phyloP scores from a whole-genome alignment of 2,113 vertebrate species.

The Myanophis thanlyinensis region DNA sequence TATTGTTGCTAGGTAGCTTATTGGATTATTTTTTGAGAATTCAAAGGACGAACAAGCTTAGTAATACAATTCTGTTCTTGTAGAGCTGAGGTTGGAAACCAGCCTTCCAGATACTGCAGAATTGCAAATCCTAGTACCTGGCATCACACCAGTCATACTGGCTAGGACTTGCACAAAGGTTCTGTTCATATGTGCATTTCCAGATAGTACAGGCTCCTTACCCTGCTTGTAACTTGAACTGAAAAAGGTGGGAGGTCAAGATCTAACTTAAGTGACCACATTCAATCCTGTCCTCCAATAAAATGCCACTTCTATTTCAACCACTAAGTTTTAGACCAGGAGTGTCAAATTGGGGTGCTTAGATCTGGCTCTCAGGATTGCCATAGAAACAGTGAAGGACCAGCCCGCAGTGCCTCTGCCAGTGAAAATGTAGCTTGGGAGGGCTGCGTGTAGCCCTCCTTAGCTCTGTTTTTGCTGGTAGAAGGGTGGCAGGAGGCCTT shows the following conservation, averaged over 20 bases:
- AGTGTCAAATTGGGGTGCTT: no score
- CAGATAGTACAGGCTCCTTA: neutral
- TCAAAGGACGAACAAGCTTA: slow-evolving; percentile 11
- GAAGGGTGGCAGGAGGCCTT: no score
- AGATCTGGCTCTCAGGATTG: no score
- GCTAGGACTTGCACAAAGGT: neutral
- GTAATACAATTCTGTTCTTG: neutral
- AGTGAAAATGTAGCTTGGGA: no score
- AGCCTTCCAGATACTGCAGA: neutral
- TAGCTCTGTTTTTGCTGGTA: no score
- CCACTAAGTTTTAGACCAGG: neutral
- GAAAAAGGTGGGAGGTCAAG: neutral
- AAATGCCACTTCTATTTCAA: neutral
- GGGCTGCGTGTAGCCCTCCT: no score
- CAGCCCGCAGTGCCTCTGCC: no score
- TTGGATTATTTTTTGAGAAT: neutral
- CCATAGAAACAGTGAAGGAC: no score
- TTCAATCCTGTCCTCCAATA: neutral
- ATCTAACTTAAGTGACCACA: neutral
- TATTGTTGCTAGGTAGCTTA: neutral
- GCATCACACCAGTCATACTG: neutral
- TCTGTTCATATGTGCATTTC: neutral
- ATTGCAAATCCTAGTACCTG: neutral
- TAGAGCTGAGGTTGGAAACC: neutral
- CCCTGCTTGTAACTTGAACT: neutral